Base-by-base conservation (phyloP, 2,113 vertebrate genomes). In the Sclerurus mexicanus region DNA sequence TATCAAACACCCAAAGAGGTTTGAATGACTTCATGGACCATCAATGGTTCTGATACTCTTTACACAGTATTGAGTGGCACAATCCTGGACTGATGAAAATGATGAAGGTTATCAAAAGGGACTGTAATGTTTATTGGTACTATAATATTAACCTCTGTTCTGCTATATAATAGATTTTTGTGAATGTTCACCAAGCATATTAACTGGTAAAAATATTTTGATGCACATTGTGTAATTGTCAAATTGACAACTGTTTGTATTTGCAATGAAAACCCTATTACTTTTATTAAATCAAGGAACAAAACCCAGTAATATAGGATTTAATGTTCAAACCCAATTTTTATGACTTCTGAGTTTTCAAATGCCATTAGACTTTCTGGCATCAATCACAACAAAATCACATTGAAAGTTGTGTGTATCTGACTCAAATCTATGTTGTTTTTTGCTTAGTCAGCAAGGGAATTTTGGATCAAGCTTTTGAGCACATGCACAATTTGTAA, bases 361-460 rank as follows among this genome's bases (percentile, higher is more conserved):
- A 72, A 15, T 67, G 42, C 44, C 12, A 39, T 72, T 40, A 87
- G 40, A 78, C 30, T 75, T 92, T 84, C 93, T 85, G 64, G 27
- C 15, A 60, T 37, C 22, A 78, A 24, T 87, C 22, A 76, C 59
- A 89, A 89, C 4, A 85, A 92, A 90, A 60, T 75, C 56, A 56
- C 56, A 24, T 18, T 85, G 40, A 17, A 72, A 56, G 7, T 68
- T 60, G 8, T 52, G 2, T 78, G 60, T 40, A 49, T 79, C 27
- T 91, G 69, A 89, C 39, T 81, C 42, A 74, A 84, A 87, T 59
- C 24, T n/a, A 1, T 30, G 17, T n/a, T 56, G 33, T 0, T 16
- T 96, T 94, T 92, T 85, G 56, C 53, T 90, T 82, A 87, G 62
- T 85, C 75, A 93, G 62, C 66, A 87, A 33, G 19, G 17, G 17